phyloP scores from a whole-genome alignment of 2,113 vertebrate genomes.

The Symphodus melops region DNA sequence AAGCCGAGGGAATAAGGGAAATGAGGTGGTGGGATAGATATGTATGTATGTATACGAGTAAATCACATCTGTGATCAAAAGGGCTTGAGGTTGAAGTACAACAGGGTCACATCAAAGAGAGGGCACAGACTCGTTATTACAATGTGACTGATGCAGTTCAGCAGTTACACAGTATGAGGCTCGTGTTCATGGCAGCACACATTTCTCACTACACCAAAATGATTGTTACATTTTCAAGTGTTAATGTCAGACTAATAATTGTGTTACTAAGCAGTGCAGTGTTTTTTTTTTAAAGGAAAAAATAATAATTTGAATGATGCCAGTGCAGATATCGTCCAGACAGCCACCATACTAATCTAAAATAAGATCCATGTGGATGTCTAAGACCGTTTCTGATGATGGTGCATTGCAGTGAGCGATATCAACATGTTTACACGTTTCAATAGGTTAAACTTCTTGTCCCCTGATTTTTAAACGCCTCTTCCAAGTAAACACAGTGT shows the following conservation, averaged over 20 bases:
- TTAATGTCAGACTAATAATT: background rate
- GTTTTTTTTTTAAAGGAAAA: no score
- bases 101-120: slow-evolving; percentile 20
- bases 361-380: no score
- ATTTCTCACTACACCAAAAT: background rate
- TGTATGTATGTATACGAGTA: background rate
- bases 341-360: no score
- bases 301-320: no score
- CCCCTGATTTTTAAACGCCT: slow-evolving; percentile 28
- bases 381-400: no score
- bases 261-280: background rate
- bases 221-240: background rate
- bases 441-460: slow-evolving; percentile 37
- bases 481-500: slow-evolving; percentile 37
- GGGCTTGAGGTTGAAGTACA: slow-evolving; percentile 8
- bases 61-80: background rate
- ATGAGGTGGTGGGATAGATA: slow-evolving; percentile 2
- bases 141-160: slow-evolving; percentile 4
- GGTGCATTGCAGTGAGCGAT: background rate
- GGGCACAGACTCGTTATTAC: slow-evolving; percentile 1
- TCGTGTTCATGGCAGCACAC: background rate
- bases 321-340: no score
- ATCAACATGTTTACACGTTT: background rate
- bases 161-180: background rate
- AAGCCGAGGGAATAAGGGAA: background rate